Base-by-base conservation (phyloP, 2,888 invertebrate genomes). In the Himalopsyche anomala region DNA sequence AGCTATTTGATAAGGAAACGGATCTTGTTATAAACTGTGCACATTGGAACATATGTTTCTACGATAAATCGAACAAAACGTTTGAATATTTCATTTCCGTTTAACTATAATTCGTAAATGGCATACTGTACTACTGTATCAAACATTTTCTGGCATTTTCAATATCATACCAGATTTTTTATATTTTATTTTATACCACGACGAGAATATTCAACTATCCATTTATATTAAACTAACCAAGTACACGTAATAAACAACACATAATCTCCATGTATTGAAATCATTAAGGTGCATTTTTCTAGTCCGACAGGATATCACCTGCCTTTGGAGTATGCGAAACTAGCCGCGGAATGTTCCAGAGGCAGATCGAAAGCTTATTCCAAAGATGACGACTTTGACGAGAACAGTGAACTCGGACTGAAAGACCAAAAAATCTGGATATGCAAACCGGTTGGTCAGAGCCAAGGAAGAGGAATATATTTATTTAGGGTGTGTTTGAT, bases 381-480 rank as follows among this genome's bases (percentile, higher is more conserved):
- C 40, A 90, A 89, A 54, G 90, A 90, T 83, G 94, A 94, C 6
- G 93, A 93, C 19, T 90, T 90, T 0, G 90, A 91, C 9, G 91
- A 92, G 15, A 90, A 91, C 56, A 92, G 91, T 89, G 92, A 92
- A 54, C 84, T 89, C 5, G 81, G 74, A 36, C 8, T 81, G 40
- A 91, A 91, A 36, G 91, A 91, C 15, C 91, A 90, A 87, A 92
- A 92, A 80, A 94, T 96, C n/a, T 97, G 97, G 97, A 97, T 97
- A 88, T 97, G 97, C 90, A 97, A 97, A 90, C 97, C 97, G 0
- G 97, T 97, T 0, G 96, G 97, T 0, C 96, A 96, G 91, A 97
- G 97, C 89, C 96, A 97, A 91, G 97, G 97, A 11, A 93, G 95
- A 90, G 97, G 97, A 82, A 97, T 97, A 88, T 96, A 96, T 90